phyloP scores from a whole-genome alignment of 2,888 invertebrate genomes.

The Mantis religiosa region DNA sequence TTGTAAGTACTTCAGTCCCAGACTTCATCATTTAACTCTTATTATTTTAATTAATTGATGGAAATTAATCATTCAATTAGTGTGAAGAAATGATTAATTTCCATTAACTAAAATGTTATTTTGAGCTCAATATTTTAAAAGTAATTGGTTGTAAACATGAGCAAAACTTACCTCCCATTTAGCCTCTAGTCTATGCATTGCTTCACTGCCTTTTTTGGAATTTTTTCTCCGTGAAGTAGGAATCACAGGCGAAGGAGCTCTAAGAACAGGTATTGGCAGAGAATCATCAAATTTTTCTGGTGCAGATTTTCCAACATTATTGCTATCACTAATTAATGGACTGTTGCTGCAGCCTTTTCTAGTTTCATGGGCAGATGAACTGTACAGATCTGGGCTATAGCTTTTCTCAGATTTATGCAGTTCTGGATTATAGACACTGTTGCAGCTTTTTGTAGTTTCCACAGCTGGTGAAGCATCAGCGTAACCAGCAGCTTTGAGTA shows the following conservation, averaged over 20 bases:
- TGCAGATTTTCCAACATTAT: not conserved
- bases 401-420: not conserved
- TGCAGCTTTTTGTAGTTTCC: not conserved
- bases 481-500: conserved; percentile 1
- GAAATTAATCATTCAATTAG: too few species aligned
- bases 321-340: too few species aligned
- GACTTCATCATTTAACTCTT: too few species aligned
- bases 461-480: not conserved
- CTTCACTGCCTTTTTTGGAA: conserved; percentile 7
- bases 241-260: conserved; percentile 19
- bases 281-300: conserved; percentile 16
- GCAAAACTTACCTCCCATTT: conserved; percentile 26
- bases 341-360: not conserved
- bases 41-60: too few species aligned
- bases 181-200: conserved; percentile 22
- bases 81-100: too few species aligned
- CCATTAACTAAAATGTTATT: too few species aligned
- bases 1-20: too few species aligned
- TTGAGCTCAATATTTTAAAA: too few species aligned
- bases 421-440: not conserved
- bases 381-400: too few species aligned
- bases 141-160: not conserved
- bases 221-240: not conserved
- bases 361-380: not conserved
- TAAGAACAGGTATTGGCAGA: conserved; percentile 28